Evolutionary conservation across 2,797 vertebrate genomes (phyloP), one percentile per base, ranked within the genome.

Genomic region (Falco concolor): DNA sequence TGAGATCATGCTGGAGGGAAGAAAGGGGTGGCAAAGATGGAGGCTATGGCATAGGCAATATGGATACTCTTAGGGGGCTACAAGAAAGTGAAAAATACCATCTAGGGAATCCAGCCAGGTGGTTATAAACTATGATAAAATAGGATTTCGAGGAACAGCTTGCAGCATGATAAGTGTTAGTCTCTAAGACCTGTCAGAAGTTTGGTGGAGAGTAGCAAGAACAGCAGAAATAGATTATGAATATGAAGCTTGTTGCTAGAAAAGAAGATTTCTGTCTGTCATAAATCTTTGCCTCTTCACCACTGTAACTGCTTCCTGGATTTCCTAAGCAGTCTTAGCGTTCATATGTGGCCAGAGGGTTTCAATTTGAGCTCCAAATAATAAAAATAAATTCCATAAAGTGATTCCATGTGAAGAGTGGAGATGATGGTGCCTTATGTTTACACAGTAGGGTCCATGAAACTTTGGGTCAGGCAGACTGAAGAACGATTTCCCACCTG

Each of bases 231-330:
- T 70, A 87, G 61, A 84, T 90, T 94, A 93, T 44, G 25, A 77
- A 93, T 87, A 63, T 75, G 72, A 70, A 87, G 59, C 78, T 87
- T 74, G 56, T 80, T 84, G 53, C 84, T 89, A 54, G 96, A 93
- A 95, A 96, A 91, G 63, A 87, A 90, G 91, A 81, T 91, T 76
- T 93, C 73, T 76, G 53, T 65, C 76, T 95, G 30, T 82, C 69
- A 80, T 95, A 97, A 96, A 95, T 95, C 95, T 94, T 89, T 79
- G 57, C 74, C 65, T 96, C 76, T 83, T 95, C 82, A 89, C 95
- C 77, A 95, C 84, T 95, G 95, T 83, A 73, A 92, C 72, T 76
- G 68, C 79, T 88, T 92, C 84, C 86, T 93, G 64, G 52, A 12
- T 68, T 95, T 77, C 84, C 86, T 85, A 70, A 92, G 90, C 82